These are phyloP conservation scores for Porites divaricata DNA, from an alignment of 92 coral and sea anemone genomes.

Conservation along the genomic window DNA sequence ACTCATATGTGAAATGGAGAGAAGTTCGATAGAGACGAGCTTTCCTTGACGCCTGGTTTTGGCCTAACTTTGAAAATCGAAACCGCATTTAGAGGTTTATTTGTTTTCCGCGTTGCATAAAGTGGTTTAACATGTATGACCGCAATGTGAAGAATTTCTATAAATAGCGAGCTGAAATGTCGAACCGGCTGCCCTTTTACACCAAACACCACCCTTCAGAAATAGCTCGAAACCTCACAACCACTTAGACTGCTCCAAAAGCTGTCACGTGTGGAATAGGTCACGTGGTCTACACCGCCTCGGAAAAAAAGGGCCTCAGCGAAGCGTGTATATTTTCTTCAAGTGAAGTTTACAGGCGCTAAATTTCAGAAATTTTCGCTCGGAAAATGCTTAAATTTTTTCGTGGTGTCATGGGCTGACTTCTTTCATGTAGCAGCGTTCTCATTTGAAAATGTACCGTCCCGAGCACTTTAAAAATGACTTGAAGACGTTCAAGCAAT, in stretches of 20 bases:
- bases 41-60: background rate
- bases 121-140: slow-evolving; percentile 35
- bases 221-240: slow-evolving; percentile 31
- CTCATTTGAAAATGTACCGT: background rate
- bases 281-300: slow-evolving; percentile 43
- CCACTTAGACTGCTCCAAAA: slow-evolving; percentile 37
- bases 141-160: slow-evolving; percentile 43
- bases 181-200: slow-evolving; percentile 22
- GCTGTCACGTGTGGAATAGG: slow-evolving; percentile 31
- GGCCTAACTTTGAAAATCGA: background rate
- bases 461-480: slow-evolving; percentile 29
- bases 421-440: background rate
- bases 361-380: slow-evolving; percentile 34
- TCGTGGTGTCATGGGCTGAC: slow-evolving; percentile 13
- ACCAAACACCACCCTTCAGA: slow-evolving; percentile 34
- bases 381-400: slow-evolving; percentile 16
- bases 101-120: slow-evolving; percentile 31
- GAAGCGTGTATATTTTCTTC: slow-evolving; percentile 33
- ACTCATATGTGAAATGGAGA: background rate
- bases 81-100: slow-evolving; percentile 22
- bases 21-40: background rate
- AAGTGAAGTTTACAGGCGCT: slow-evolving; percentile 40
- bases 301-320: slow-evolving; percentile 31
- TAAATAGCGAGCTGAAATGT: slow-evolving; percentile 22
- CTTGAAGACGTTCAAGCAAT: slow-evolving; percentile 16